Conservation (phyloP, 2,113 vertebrate species). For the Xiphophorus hellerii region DNA sequence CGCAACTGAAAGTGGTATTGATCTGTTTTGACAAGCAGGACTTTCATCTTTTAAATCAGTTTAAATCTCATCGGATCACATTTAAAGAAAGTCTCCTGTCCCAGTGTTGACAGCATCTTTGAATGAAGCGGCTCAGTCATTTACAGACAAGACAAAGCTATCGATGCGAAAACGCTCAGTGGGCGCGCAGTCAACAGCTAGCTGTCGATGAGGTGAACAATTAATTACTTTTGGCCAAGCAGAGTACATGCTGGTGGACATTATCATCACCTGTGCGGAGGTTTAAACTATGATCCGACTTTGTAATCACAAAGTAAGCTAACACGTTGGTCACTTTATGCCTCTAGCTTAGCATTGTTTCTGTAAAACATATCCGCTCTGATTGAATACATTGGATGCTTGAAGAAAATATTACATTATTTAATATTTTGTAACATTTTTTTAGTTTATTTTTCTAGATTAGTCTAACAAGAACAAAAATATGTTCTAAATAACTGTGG, state of each 20-base stretch:
- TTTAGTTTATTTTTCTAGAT: neutral
- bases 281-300: slow-evolving; percentile 6
- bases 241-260: slow-evolving; percentile 26
- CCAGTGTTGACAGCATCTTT: slow-evolving; percentile 4
- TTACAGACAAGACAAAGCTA: neutral
- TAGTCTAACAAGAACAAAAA: neutral
- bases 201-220: neutral
- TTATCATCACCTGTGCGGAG: slow-evolving; percentile 19
- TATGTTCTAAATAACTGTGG: neutral
- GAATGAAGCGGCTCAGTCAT: slow-evolving; percentile 3
- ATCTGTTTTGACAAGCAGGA: neutral
- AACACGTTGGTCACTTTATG: slow-evolving; percentile 1
- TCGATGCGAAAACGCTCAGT: slow-evolving; percentile 1
- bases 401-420: no score
- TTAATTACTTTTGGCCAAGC: slow-evolving; percentile 9
- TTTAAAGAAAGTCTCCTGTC: slow-evolving; percentile 1
- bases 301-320: neutral
- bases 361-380: neutral
- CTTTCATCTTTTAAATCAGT: neutral
- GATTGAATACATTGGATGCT: no score
- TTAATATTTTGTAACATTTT: neutral
- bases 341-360: neutral
- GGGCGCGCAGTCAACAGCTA: neutral
- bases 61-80: neutral
- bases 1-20: neutral